Evolutionary conservation across 2,797 vertebrate species (phyloP), one percentile per base, ranked within the genome.

Genomic region (Cichlasoma orientale): DNA sequence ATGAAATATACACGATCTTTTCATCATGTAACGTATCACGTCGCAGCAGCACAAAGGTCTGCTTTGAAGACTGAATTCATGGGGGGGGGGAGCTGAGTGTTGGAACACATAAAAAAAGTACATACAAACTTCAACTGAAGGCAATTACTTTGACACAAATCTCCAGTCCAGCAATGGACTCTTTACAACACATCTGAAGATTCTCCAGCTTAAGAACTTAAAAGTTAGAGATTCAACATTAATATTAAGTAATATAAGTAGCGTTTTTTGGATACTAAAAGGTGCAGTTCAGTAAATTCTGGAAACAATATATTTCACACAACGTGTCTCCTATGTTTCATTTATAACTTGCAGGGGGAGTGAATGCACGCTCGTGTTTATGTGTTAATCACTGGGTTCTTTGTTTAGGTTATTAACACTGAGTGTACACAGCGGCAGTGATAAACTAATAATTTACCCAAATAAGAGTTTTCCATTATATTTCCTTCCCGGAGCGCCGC

Each of bases 1-100:
- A 84, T 82, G 31, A 82, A 82, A 74, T 59, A 77, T 36, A 74
- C 56, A 76, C 72, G 0, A 8, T 56, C 56, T 74, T 75, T 53
- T 77, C 53, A 29, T 75, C 59, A 54, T 54, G 68, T 77, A 69
- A 66, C 3, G 21, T 10, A 55, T 74, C 73, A 11, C 11, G 33
- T 73, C 5, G 4, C 61, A 54, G 44, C 72, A 44, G 44, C 5
- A 16, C 61, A 33, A 63, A 72, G 23, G 56, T 54, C 29, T 18
- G 53, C 71, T 72, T 50, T 68, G 61, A 68, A 68, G 61, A 2
- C 23, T n/a, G 61, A 50, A 68, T 68, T 66, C 27, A 29, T 50
- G 23, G 41, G 41, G 13, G 53, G 12, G 21, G 31, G 31, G 6
- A 19, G 25, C 1, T 29, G 61, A 29, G 44, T 27, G 25, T 68